Evolutionary conservation across 2,113 vertebrate genomes (phyloP), one percentile per base, ranked within the genome.

Genomic region (Mirza zaza): DNA sequence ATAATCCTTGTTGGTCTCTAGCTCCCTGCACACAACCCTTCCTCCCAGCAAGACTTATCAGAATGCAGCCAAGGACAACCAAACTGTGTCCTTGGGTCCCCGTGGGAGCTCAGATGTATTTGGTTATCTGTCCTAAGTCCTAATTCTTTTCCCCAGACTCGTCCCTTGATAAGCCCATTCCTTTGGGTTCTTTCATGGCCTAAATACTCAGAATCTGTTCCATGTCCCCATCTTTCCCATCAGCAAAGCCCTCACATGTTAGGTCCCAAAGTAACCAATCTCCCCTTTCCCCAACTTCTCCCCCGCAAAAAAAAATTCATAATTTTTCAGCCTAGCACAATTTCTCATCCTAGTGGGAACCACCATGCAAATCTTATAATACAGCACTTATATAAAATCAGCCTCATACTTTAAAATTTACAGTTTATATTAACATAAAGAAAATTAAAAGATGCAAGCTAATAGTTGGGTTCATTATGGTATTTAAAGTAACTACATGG

Each of bases 371-470:
- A 76, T 63, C 8, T 90, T 76, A 75, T 3, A 71, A 83, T 21
- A 84, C 9, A 77, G 17, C 32, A 71, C 34, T 94, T 63, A 57
- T 6, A 45, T 3, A 88, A 68, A 86, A 84, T 85, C 63, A 75
- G 45, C 29, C 20, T 52, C 39, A 59, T 7, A 67, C 21, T 85
- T 80, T 45, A 71, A 85, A 75, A 76, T 91, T 89, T 71, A 86
- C 32, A 61, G 11, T 59, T 93, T 91, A 59, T 67, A 91, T 45
- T 45, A 70, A 20, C 34, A 57, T n/a, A 10, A 96, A 83, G 52
- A 65, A 76, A 95, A 93, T 80, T 90, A 94, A 93, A 84, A 94
- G 63, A 90, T 91, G 23, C 42, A 84, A 65, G 50, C 57, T 91
- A 91, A 87, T 45, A 61, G 21, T 39, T 77, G 61, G 83, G 68